Evolutionary conservation across 2,113 vertebrate genomes (phyloP).

Genomic region (Bos indicus): DNA sequence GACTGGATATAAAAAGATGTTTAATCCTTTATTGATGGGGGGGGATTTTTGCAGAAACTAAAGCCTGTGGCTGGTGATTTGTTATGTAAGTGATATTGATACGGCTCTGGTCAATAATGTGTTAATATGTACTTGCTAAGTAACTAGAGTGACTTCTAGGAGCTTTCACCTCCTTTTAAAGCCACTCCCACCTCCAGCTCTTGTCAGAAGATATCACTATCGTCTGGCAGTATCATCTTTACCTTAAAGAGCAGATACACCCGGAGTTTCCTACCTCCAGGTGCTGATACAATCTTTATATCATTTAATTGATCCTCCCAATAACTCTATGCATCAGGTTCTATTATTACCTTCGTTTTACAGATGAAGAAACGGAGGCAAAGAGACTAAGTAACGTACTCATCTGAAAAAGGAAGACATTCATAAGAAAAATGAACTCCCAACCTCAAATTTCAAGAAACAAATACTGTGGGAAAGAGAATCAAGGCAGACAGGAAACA

Average conservation of each 20-base stretch:
- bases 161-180: neutral
- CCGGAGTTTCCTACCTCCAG: neutral
- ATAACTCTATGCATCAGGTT: accelerated
- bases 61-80: neutral
- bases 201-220: neutral
- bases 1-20: neutral
- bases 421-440: neutral
- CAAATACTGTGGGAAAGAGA: neutral
- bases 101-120: neutral
- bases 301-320: neutral
- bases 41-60: neutral
- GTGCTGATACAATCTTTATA: too few relatives aligned
- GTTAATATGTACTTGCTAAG: neutral
- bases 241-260: neutral
- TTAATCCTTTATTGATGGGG: neutral
- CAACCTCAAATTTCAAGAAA: neutral
- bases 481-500: neutral
- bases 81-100: neutral
- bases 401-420: neutral
- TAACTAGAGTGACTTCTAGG: neutral
- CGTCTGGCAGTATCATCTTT: too few relatives aligned
- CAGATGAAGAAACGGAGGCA: neutral
- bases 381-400: neutral
- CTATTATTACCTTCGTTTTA: neutral
- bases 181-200: neutral